Evolutionary conservation across 2,888 invertebrate species (phyloP).

Genomic region (Tipula unca): DNA sequence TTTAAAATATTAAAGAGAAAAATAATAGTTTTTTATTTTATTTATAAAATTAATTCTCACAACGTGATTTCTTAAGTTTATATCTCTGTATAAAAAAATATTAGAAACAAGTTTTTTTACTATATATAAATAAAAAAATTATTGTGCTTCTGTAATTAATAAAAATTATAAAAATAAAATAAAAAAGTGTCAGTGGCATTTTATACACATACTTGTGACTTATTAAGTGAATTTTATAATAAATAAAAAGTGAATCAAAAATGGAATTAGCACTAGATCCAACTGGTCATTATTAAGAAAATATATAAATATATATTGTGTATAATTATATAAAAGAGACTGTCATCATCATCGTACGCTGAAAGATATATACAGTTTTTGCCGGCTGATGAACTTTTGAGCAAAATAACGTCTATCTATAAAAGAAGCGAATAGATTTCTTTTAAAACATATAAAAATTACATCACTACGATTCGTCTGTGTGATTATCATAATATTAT

Average conservation of each 20-base stretch:
- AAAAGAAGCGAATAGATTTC: background rate
- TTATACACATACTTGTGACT: background rate
- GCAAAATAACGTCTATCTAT: background rate
- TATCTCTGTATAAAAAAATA: background rate
- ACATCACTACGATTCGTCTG: constrained; percentile 21
- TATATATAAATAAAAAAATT: background rate
- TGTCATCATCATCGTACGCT: background rate
- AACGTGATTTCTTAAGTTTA: background rate
- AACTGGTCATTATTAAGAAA: constrained; percentile 36
- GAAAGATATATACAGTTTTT: constrained; percentile 18
- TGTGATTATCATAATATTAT: constrained; percentile 21
- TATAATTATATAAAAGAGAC: constrained; percentile 8
- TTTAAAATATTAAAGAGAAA: background rate
- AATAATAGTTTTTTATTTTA: background rate
- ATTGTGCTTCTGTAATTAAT: constrained; percentile 17
- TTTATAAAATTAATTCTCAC: constrained; percentile 1
- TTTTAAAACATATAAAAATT: background rate
- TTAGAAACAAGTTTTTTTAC: constrained; percentile 9
- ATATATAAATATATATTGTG: background rate
- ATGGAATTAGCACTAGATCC: constrained; percentile 38
- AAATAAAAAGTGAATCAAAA: constrained; percentile 19
- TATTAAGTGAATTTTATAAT: background rate
- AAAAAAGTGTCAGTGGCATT: constrained; percentile 19
- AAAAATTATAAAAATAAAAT: background rate
- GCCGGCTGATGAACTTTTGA: constrained; percentile 19